These are phyloP conservation scores for Echinarachnius parma DNA, from an alignment of 53 echinoderm and acorn worm genomes.

Conservation along the genomic window DNA sequence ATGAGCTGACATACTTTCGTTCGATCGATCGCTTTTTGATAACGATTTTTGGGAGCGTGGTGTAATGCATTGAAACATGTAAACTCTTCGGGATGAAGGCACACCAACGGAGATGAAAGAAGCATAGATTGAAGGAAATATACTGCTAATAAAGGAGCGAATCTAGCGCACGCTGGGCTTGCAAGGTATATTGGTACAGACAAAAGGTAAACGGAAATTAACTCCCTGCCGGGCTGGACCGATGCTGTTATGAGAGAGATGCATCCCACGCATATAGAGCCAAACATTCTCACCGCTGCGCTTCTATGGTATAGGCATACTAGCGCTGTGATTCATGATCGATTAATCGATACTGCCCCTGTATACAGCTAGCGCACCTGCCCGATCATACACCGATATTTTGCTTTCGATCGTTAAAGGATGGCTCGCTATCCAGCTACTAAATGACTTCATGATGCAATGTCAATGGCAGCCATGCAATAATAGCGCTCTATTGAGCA, in stretches of 20 bases:
- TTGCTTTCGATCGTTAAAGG: conserved; percentile 17
- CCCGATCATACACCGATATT: conserved; percentile 17
- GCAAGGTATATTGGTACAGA: conserved; percentile 27
- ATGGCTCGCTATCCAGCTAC: too few species aligned
- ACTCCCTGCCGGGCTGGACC: conserved; percentile 32
- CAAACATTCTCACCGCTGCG: conserved; percentile 29
- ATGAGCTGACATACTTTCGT: conserved; percentile 22
- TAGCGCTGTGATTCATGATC: conserved; percentile 36
- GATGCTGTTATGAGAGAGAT: conserved; percentile 34
- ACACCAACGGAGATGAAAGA: neutral
- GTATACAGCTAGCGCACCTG: conserved; percentile 46
- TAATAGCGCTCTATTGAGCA: too few species aligned
- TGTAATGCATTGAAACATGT: conserved; percentile 22
- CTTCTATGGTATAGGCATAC: conserved; percentile 19
- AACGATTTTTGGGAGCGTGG: too few species aligned
- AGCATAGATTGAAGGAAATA: neutral
- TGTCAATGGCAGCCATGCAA: too few species aligned
- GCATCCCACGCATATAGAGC: too few species aligned
- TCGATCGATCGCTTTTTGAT: conserved; percentile 18
- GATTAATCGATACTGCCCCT: conserved; percentile 44
- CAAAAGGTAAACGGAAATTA: conserved; percentile 42
- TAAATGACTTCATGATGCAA: too few species aligned
- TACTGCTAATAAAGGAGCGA: neutral
- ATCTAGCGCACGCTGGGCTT: conserved; percentile 24
- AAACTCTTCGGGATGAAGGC: conserved; percentile 1